A percentile compares a stretch with the other conserved stretches of the same genome.
phyloP scores from a whole-genome alignment of 2,113 vertebrate genomes.

The Triplophysa dalaica region DNA sequence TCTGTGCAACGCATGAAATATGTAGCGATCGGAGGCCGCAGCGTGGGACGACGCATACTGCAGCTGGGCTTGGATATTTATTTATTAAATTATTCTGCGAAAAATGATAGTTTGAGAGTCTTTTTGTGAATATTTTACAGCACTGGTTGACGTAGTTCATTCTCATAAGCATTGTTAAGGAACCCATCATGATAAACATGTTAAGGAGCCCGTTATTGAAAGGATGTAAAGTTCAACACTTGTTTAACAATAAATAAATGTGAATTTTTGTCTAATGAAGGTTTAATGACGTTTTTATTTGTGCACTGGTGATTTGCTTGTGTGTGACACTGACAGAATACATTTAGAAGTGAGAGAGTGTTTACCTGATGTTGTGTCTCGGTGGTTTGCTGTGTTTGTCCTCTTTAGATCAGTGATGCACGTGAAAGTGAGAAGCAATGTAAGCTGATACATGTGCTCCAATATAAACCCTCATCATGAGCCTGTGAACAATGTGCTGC shows the following conservation, averaged over 20 bases:
- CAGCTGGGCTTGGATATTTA: constrained; percentile 93
- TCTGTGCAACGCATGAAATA: constrained; percentile 70
- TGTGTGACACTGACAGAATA: neutral
- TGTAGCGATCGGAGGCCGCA: constrained; percentile 64
- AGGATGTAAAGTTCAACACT: constrained; percentile 99
- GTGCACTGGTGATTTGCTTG: neutral
- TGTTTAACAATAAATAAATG: constrained; percentile 99
- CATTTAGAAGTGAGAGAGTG: neutral
- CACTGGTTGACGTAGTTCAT: constrained; percentile 86
- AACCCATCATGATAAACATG: constrained; percentile 85
- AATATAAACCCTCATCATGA: constrained; percentile 17
- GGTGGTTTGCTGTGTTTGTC: constrained; percentile 5
- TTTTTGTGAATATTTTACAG: constrained; percentile 89
- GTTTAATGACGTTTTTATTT: constrained; percentile 62
- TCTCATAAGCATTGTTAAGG: constrained; percentile 21
- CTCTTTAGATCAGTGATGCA: constrained; percentile 20
- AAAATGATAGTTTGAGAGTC: constrained; percentile 71
- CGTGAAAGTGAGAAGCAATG: constrained; percentile 7
- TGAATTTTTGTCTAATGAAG: constrained; percentile 78
- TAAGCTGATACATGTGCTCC: constrained; percentile 10
- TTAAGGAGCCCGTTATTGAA: constrained; percentile 97
- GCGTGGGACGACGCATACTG: constrained; percentile 73
- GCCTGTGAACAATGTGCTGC: constrained; percentile 5
- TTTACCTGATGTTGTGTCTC: constrained; percentile 1
- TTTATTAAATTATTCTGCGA: constrained; percentile 92